Percentiles rank a stretch among this genome's conserved stretches.
phyloP scores from a whole-genome alignment of 2,888 invertebrate genomes.

The Epicampocera succincta region DNA sequence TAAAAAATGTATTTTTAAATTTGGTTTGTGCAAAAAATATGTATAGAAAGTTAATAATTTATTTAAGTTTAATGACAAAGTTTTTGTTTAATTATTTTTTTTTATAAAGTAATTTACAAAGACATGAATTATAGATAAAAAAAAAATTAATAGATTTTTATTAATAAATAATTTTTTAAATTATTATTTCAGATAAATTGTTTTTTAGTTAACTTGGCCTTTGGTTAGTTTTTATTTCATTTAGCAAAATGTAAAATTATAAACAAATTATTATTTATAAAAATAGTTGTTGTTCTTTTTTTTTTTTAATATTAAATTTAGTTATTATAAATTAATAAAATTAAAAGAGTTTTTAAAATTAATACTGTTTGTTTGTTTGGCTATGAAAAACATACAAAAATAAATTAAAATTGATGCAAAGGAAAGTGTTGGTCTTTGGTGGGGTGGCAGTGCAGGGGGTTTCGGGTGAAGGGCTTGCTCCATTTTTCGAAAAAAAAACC shows the following conservation, averaged over 20 bases:
- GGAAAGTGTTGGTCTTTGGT: conserved; percentile 30
- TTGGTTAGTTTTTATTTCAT: conserved; percentile 80
- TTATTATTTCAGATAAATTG: conserved; percentile 67
- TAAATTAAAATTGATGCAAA: conserved; percentile 41
- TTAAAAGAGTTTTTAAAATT: conserved; percentile 49
- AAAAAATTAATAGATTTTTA: conserved; percentile 59
- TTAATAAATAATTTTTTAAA: conserved; percentile 47
- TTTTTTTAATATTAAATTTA: conserved; percentile 47
- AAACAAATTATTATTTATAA: conserved; percentile 63
- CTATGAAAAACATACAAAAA: conserved; percentile 64
- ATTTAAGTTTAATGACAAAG: conserved; percentile 58
- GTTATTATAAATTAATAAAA: conserved; percentile 57
- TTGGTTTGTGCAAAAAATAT: conserved; percentile 64
- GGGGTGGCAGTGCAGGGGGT: not conserved
- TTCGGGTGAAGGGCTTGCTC: no score
- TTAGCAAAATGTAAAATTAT: conserved; percentile 68
- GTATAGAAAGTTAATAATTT: conserved; percentile 71
- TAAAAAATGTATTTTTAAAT: conserved; percentile 43
- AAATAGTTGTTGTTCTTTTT: conserved; percentile 55
- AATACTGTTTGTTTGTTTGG: conserved; percentile 52
- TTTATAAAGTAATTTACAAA: conserved; percentile 69
- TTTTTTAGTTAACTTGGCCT: conserved; percentile 82
- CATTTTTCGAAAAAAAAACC: not conserved
- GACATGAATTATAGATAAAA: conserved; percentile 66
- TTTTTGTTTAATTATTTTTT: conserved; percentile 45